Base-by-base conservation (phyloP, 2,797 vertebrate genomes). In the Betta splendens region DNA sequence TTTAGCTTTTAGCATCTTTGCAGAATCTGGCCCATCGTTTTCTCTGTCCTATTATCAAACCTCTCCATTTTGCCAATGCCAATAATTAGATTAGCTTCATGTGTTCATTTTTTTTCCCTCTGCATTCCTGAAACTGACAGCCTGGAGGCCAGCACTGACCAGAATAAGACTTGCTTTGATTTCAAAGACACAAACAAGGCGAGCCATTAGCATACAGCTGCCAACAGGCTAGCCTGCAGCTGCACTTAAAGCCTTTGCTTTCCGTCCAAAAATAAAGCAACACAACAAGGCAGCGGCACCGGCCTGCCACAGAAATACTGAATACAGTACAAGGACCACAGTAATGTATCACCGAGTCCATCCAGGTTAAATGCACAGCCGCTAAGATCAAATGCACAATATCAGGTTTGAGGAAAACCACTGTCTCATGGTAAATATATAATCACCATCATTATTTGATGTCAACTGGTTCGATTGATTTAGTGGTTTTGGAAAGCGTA, bases 161-260 rank as follows among this genome's bases (percentile, higher is more conserved):
- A 77, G 78, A 79, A 86, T 65, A 85, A 83, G 64, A 80, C 67
- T 68, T 21, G 64, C 71, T 84, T 86, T 86, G 83, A 79, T 81
- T 85, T 78, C 61, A 70, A 79, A 81, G 68, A 68, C 74, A 81
- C 74, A 86, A 80, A 83, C 75, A 84, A 75, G 74, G 42, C 44
- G 37, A 55, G 5, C 32, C 55, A 86, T 90, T 90, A 89, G 70
- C 88, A 89, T 87, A 87, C 84, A 89, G 85, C 86, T 89, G 88
- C 79, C 74, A 83, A 78, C 77, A 79, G 74, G 71, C 79, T 69
- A 79, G 64, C 65, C 72, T 51, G 81, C 88, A 80, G 85, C 82
- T 85, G 78, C 77, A 78, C 83, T 57, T 60, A 57, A 68, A 73
- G 66, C 68, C 72, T 79, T 81, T 60, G 73, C 61, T 80, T 80